These are phyloP conservation scores for Spialia ferax DNA, from an alignment of 2,888 invertebrate genomes.

Conservation along the genomic window DNA sequence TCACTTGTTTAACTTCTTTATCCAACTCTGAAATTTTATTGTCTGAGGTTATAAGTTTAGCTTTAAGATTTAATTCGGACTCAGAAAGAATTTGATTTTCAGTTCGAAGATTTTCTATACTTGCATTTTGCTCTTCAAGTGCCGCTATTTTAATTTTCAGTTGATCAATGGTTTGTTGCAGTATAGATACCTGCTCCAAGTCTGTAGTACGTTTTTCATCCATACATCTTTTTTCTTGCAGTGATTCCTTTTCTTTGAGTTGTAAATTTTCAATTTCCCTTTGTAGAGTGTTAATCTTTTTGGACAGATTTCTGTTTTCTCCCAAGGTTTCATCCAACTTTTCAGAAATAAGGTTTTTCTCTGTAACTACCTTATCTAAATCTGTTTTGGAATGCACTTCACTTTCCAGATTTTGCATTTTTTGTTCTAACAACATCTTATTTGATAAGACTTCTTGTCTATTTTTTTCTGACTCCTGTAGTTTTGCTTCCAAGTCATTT, in stretches of 20 bases:
- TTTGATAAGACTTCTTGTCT: slow-evolving; percentile 56
- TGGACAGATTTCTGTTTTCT: slow-evolving; percentile 57
- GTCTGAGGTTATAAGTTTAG: slow-evolving; percentile 64
- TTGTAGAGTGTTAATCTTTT: slow-evolving; percentile 52
- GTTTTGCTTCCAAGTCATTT: slow-evolving; percentile 60
- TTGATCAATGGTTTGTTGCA: slow-evolving; percentile 57
- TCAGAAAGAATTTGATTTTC: slow-evolving; percentile 61
- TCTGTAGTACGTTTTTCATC: slow-evolving; percentile 50
- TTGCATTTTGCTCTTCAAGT: slow-evolving; percentile 56
- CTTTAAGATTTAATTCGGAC: slow-evolving; percentile 61
- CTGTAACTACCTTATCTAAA: slow-evolving; percentile 51
- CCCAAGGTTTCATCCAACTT: slow-evolving; percentile 51
- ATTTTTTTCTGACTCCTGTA: slow-evolving; percentile 55
- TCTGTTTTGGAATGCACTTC: slow-evolving; percentile 36
- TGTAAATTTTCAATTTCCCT: slow-evolving; percentile 52
- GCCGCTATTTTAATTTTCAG: slow-evolving; percentile 57
- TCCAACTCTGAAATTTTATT: slow-evolving; percentile 70
- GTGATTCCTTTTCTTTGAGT: slow-evolving; percentile 50
- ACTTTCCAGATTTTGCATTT: slow-evolving; percentile 47
- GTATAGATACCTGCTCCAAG: slow-evolving; percentile 48
- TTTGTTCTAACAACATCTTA: slow-evolving; percentile 59
- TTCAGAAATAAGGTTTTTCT: slow-evolving; percentile 51
- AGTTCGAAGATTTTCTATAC: slow-evolving; percentile 58
- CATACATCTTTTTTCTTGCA: slow-evolving; percentile 50
- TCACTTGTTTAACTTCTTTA: slow-evolving; percentile 69